Evolutionary conservation across 2,888 invertebrate genomes (phyloP), one percentile per base, ranked within the genome.

Genomic region (Gibbula magus): DNA sequence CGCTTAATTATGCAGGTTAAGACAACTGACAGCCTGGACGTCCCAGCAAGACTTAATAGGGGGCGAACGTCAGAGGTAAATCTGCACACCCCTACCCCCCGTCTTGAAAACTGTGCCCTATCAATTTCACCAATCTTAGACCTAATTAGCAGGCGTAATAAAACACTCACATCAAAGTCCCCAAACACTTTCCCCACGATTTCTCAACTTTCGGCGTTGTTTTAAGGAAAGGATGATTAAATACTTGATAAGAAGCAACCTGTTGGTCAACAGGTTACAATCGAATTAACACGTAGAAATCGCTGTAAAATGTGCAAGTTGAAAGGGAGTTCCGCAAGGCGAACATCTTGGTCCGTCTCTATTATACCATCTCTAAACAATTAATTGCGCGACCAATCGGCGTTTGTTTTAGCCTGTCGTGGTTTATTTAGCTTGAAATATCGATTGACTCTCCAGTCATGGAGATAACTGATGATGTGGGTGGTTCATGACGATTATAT

Each of bases 1-100:
- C 77, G 78, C 77, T 82, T 66, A 75, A 77, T 77, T 61, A 82
- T 79, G 77, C 75, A 78, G 67, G 74, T 74, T 74, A 75, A 78
- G 78, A 81, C 81, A 81, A 81, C 76, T 75, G 81, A 54, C 35
- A 75, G 78, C 53, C 53, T 20, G 18, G 70, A 70, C 53, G 53
- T 70, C 70, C 67, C 52, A 66, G 39, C 29, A 25, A 18, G 56
- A 74, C 67, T 61, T 29, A 32, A 77, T 56, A 73, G 74, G 25
- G 76, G 70, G 56, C 39, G 53, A 52, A 32, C 67, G 54, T 73
- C 74, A 74, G 35, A 35, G 39, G 54, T 52, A 35, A 75, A 20
- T 13, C 18, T 25, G 52, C 35, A 52, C 75, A 39, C 13, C 20
- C 51, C 35, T 75, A 75, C 75, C 75, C 54, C 75, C 75, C 75